These are phyloP conservation scores for Paratrypauchen microcephalus DNA, from an alignment of 2,797 vertebrate genomes.

Conservation along the genomic window DNA sequence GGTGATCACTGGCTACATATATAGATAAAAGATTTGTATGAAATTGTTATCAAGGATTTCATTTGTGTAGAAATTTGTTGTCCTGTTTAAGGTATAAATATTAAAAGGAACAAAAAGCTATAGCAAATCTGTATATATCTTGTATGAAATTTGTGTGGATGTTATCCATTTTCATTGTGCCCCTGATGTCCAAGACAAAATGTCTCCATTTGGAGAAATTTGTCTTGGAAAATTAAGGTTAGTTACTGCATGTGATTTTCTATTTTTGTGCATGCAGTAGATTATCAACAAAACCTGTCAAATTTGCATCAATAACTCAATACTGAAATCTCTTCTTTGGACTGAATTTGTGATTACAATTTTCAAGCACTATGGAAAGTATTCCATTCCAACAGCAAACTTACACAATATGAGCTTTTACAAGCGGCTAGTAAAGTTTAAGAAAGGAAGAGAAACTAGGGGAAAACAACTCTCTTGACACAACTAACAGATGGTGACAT, in stretches of 20 bases:
- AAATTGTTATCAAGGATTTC: not conserved
- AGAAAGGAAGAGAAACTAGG: conserved; percentile 36
- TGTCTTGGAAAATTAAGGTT: not conserved
- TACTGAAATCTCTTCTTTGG: too few relatives aligned
- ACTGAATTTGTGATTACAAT: not conserved
- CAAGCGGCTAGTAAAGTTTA: conserved; percentile 14
- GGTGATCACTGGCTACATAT: not conserved
- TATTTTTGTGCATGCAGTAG: not conserved
- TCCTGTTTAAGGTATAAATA: not conserved
- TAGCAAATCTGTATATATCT: not conserved
- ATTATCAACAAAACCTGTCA: not conserved
- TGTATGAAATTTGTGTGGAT: too few relatives aligned
- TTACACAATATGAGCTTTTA: not conserved
- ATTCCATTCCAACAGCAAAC: not conserved
- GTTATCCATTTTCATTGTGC: too few relatives aligned
- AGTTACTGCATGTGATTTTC: not conserved
- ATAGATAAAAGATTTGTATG: not conserved
- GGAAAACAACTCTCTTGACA: conserved; percentile 1
- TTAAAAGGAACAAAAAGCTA: not conserved
- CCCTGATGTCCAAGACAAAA: too few relatives aligned
- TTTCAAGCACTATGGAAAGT: not conserved
- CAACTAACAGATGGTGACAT: not conserved
- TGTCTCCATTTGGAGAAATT: too few relatives aligned
- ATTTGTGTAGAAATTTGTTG: not conserved
- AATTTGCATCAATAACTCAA: too few relatives aligned